phyloP scores from a whole-genome alignment of 2,797 vertebrate genomes.

The Microchirus variegatus region DNA sequence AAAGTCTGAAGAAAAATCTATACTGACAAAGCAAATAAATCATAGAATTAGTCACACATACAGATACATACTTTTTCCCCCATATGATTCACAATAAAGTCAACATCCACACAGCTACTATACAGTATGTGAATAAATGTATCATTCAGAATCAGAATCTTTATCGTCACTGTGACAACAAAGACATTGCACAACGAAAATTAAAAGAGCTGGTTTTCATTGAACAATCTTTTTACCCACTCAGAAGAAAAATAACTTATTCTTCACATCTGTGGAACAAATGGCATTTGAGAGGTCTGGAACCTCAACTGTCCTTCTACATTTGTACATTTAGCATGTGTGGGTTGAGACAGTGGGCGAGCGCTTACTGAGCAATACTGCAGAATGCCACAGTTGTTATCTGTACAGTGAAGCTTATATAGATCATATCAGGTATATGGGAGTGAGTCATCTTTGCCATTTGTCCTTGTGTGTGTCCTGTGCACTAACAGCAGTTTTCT shows the following conservation, averaged over 20 bases:
- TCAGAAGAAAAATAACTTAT: conserved; percentile 10
- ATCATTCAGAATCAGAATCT: too few relatives aligned
- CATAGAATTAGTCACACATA: too few relatives aligned
- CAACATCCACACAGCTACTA: too few relatives aligned
- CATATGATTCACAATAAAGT: too few relatives aligned
- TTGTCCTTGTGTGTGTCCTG: background rate
- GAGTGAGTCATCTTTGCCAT: conserved; percentile 43
- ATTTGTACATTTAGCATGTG: conserved; percentile 21
- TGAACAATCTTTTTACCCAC: conserved; percentile 12
- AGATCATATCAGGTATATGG: too few relatives aligned
- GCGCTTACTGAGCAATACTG: conserved; percentile 12
- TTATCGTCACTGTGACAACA: too few relatives aligned
- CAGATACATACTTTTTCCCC: too few relatives aligned
- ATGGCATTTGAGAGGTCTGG: conserved; percentile 32
- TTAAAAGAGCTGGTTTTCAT: background rate
- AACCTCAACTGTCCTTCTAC: conserved; percentile 30
- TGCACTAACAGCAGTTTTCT: background rate
- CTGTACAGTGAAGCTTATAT: background rate
- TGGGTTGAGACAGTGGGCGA: conserved; percentile 8
- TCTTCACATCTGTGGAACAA: conserved; percentile 26
- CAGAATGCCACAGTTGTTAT: conserved; percentile 30
- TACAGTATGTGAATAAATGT: too few relatives aligned
- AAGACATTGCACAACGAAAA: too few relatives aligned
- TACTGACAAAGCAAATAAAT: too few relatives aligned
- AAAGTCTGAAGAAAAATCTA: too few relatives aligned